A percentile compares a stretch with the other conserved stretches of the same genome.
phyloP scores from a whole-genome alignment of 2,888 invertebrate species.

The Nasonovia ribisnigri region DNA sequence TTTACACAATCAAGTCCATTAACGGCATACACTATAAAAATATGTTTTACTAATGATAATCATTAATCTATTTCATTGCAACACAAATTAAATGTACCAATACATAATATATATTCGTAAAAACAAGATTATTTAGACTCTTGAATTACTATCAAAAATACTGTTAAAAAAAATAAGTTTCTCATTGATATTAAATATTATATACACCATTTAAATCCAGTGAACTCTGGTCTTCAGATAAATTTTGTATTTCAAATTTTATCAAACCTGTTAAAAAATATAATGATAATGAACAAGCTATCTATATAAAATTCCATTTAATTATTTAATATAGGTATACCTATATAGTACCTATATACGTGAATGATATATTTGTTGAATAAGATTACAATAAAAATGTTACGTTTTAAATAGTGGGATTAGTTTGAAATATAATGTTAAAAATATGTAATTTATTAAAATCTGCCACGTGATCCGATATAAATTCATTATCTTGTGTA shows the following conservation, averaged over 20 bases:
- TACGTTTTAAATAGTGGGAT: background rate
- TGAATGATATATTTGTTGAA: background rate
- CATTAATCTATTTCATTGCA: background rate
- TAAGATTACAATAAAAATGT: background rate
- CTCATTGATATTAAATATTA: background rate
- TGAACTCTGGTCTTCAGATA: background rate
- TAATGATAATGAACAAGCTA: too few species aligned
- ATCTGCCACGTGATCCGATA: background rate
- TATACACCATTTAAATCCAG: background rate
- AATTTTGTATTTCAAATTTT: background rate
- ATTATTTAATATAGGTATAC: background rate
- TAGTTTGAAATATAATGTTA: background rate
- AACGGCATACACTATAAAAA: background rate
- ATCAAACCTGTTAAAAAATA: background rate
- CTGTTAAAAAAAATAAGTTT: background rate
- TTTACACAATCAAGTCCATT: background rate
- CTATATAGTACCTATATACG: background rate
- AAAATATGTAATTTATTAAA: background rate
- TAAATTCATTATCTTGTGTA: background rate
- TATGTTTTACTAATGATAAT: background rate
- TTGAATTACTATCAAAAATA: background rate
- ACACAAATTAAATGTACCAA: background rate
- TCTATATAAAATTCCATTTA: background rate
- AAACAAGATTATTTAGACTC: background rate
- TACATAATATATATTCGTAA: background rate